Conservation (phyloP, 1,140 invertebrate species). For the Drosophila ironensis region DNA sequence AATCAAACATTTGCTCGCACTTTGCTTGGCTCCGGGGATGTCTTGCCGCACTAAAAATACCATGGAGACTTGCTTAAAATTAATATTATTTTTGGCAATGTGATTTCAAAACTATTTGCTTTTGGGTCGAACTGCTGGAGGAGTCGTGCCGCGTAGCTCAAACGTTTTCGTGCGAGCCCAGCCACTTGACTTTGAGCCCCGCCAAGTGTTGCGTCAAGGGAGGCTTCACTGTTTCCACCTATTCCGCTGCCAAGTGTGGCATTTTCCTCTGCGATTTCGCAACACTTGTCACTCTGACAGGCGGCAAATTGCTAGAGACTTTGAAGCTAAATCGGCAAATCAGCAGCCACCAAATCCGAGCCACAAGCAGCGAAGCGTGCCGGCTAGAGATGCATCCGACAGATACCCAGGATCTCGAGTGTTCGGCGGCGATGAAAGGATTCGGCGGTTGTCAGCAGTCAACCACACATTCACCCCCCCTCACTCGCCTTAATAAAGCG, state of each 20-base stretch:
- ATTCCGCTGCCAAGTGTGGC: too few relatives aligned
- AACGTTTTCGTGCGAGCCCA: constrained; percentile 28
- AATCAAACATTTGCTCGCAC: too few relatives aligned
- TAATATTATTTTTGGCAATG: too few relatives aligned
- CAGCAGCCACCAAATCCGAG: background rate
- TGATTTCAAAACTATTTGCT: too few relatives aligned
- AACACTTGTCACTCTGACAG: constrained; percentile 64
- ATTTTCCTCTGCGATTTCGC: constrained; percentile 42
- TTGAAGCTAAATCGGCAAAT: background rate
- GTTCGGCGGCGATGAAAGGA: background rate
- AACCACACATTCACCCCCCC: too few relatives aligned
- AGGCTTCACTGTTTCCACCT: constrained; percentile 1
- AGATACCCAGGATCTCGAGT: constrained; percentile 19
- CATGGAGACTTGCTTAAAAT: too few relatives aligned
- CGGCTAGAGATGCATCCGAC: constrained; percentile 23
- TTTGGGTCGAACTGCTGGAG: background rate
- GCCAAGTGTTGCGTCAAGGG: constrained; percentile 30
- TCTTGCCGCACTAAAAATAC: too few relatives aligned
- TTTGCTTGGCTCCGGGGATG: too few relatives aligned
- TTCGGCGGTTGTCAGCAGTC: background rate
- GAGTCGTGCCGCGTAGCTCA: background rate
- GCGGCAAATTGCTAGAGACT: constrained; percentile 32
- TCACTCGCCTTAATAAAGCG: too few relatives aligned
- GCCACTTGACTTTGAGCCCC: constrained; percentile 58
- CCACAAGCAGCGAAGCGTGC: constrained; percentile 13